Conservation (phyloP, 2,113 vertebrate genomes). For the Indri indri region DNA sequence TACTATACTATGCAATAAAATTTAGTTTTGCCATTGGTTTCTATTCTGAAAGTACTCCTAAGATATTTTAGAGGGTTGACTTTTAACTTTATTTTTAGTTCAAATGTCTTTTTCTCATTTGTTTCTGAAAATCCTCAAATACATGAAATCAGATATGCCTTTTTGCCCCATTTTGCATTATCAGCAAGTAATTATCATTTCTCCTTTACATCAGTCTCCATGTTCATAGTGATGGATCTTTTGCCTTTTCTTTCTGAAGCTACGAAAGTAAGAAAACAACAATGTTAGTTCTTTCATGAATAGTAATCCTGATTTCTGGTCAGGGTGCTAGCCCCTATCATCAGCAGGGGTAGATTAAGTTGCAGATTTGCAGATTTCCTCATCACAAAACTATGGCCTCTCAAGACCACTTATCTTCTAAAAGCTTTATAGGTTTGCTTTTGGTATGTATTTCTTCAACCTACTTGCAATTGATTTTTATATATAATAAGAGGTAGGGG, state of each 20-base stretch:
- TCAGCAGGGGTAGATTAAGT: background rate
- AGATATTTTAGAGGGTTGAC: background rate
- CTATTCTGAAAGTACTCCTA: background rate
- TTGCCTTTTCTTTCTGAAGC: background rate
- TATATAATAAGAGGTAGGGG: background rate
- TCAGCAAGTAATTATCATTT: background rate
- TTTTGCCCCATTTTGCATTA: background rate
- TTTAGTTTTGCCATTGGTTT: background rate
- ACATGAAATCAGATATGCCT: background rate
- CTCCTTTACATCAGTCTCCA: background rate
- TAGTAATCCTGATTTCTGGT: background rate
- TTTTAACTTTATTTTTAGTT: constrained; percentile 11
- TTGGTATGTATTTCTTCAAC: background rate
- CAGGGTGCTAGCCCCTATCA: background rate
- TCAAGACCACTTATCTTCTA: background rate
- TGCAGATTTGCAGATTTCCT: background rate
- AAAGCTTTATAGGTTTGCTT: background rate
- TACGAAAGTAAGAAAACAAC: background rate
- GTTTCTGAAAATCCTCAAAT: background rate
- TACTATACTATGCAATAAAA: background rate
- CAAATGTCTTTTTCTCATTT: background rate
- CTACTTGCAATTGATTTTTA: background rate
- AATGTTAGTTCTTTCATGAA: background rate
- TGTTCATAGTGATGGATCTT: background rate
- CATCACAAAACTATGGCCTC: background rate